phyloP scores from a whole-genome alignment of 2,888 invertebrate species.

The Tupiocoris notatus region DNA sequence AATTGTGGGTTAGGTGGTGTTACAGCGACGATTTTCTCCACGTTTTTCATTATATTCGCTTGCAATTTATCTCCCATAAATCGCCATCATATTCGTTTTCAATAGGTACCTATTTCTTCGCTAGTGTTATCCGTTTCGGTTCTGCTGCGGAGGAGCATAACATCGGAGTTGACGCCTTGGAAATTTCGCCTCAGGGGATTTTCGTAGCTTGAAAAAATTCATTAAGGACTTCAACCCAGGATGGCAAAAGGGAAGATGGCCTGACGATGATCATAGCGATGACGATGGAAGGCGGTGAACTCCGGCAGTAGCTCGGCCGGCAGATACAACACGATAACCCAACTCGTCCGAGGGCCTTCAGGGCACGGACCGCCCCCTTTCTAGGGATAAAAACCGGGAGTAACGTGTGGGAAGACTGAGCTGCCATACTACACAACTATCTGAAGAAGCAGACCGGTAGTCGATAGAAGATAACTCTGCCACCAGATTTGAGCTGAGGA shows the following conservation, averaged over 20 bases:
- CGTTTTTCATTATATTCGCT: too few species aligned
- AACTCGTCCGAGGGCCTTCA: not conserved
- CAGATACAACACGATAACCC: constrained; percentile 38
- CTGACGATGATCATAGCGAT: not conserved
- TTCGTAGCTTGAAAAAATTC: constrained; percentile 17
- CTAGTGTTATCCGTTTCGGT: too few species aligned
- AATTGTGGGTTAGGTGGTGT: too few species aligned
- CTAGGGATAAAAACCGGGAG: constrained; percentile 27
- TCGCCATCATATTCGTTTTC: too few species aligned
- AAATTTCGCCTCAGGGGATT: constrained; percentile 21
- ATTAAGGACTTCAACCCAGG: constrained; percentile 18
- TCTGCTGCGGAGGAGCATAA: constrained; percentile 3
- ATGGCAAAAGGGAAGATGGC: not conserved
- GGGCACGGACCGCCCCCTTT: constrained; percentile 30
- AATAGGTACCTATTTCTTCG: too few species aligned
- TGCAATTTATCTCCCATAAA: too few species aligned
- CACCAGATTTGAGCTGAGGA: too few species aligned
- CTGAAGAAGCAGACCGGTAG: constrained; percentile 7
- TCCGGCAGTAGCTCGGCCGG: constrained; percentile 17
- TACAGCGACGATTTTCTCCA: too few species aligned
- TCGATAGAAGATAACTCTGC: constrained; percentile 25
- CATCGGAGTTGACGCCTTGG: constrained; percentile 33
- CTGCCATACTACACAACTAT: constrained; percentile 27
- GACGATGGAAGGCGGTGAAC: not conserved
- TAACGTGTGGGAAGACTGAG: constrained; percentile 29